Conservation (phyloP, 2,797 vertebrate genomes). For the Crypturellus tataupa region DNA sequence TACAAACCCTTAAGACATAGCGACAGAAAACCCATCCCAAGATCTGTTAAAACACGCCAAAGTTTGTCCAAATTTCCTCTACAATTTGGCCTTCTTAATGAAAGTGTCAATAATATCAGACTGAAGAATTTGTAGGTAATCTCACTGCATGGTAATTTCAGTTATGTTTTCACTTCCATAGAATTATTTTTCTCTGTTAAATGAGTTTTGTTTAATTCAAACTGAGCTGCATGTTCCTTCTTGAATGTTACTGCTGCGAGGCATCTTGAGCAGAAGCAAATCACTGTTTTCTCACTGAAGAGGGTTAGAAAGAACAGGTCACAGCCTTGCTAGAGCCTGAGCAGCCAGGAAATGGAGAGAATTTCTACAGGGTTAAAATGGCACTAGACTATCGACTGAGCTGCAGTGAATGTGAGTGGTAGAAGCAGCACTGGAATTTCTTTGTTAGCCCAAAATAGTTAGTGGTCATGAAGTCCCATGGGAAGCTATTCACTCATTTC, state of each 20-base stretch:
- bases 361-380: background rate
- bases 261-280: background rate
- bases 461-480: background rate
- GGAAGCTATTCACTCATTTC: background rate
- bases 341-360: background rate
- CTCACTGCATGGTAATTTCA: background rate
- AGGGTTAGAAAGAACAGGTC: background rate
- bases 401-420: background rate
- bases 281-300: background rate
- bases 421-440: background rate
- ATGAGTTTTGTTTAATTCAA: background rate
- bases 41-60: background rate
- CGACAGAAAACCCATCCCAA: background rate
- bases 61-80: background rate
- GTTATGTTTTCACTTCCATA: background rate
- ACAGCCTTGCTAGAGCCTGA: background rate
- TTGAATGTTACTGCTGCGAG: background rate
- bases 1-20: background rate
- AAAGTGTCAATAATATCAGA: background rate
- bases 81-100: background rate
- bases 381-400: background rate
- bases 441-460: background rate
- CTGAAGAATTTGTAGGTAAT: background rate
- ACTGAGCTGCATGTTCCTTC: background rate
- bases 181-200: background rate